phyloP scores from a whole-genome alignment of 2,888 invertebrate genomes.

The Meteorus colon region DNA sequence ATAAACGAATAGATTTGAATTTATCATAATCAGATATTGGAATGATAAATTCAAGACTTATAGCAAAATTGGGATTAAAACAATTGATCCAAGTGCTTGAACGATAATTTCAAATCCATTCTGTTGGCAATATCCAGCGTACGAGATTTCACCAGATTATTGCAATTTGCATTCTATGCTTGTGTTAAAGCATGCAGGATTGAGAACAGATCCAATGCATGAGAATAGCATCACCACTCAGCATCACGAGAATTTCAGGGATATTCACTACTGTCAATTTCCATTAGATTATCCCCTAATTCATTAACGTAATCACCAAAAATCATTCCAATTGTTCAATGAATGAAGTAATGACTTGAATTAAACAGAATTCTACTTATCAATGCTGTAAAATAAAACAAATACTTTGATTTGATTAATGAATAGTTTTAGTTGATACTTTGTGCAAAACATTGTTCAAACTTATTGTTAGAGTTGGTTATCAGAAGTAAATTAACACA shows the following conservation, averaged over 20 bases:
- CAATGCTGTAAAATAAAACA: no score
- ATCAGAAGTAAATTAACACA: no score
- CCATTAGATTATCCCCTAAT: neutral
- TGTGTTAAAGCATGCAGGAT: conserved; percentile 19
- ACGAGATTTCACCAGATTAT: conserved; percentile 55
- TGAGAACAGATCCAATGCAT: conserved; percentile 9
- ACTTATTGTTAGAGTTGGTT: no score
- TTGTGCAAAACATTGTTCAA: no score
- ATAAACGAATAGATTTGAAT: no score
- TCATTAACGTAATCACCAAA: conserved; percentile 4
- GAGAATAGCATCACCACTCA: neutral
- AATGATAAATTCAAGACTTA: neutral
- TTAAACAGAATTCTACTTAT: neutral
- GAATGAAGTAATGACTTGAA: neutral
- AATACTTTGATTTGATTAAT: no score
- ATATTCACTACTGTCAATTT: neutral
- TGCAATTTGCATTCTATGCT: conserved; percentile 62
- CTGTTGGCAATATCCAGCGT: neutral
- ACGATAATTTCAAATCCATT: conserved; percentile 10
- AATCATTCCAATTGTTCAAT: neutral
- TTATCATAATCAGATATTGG: neutral
- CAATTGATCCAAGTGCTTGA: neutral
- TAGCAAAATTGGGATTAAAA: neutral
- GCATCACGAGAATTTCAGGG: neutral
- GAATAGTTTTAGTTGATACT: no score